A percentile compares a stretch with the other conserved stretches of the same genome.
Evolutionary conservation across 1,140 invertebrate genomes (phyloP).

Genomic region (Streblospio benedicti): DNA sequence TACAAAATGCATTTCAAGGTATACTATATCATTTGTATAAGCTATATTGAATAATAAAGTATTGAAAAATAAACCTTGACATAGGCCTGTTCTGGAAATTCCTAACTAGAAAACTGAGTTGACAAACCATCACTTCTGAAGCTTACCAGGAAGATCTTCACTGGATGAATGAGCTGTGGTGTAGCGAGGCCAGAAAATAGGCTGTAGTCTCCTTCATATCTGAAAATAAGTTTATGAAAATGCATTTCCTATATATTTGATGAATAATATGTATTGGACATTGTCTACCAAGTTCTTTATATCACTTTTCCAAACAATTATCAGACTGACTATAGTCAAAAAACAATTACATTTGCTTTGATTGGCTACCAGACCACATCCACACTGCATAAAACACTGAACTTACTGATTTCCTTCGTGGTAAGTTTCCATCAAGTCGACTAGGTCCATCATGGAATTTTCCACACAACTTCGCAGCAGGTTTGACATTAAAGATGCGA

Average conservation of each 20-base stretch:
- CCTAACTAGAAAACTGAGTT: no score
- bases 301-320: background rate
- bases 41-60: no score
- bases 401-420: constrained; percentile 34
- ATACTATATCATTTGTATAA: no score
- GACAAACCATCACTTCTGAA: no score
- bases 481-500: constrained; percentile 65
- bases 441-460: constrained; percentile 65
- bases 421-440: constrained; percentile 59
- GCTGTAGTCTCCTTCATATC: constrained; percentile 27
- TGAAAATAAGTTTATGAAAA: no score
- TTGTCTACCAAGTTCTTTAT: background rate
- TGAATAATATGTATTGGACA: no score
- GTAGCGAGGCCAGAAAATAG: constrained; percentile 34
- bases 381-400: background rate
- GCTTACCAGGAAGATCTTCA: constrained; percentile 41
- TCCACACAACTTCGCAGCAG: constrained; percentile 66
- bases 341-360: background rate
- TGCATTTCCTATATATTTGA: no score
- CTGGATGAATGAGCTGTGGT: constrained; percentile 28
- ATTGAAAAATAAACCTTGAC: no score
- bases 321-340: background rate
- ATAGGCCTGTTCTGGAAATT: no score
- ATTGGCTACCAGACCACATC: background rate
- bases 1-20: no score